phyloP scores from a whole-genome alignment of 2,888 invertebrate genomes.

The Yponomeuta malinellus region DNA sequence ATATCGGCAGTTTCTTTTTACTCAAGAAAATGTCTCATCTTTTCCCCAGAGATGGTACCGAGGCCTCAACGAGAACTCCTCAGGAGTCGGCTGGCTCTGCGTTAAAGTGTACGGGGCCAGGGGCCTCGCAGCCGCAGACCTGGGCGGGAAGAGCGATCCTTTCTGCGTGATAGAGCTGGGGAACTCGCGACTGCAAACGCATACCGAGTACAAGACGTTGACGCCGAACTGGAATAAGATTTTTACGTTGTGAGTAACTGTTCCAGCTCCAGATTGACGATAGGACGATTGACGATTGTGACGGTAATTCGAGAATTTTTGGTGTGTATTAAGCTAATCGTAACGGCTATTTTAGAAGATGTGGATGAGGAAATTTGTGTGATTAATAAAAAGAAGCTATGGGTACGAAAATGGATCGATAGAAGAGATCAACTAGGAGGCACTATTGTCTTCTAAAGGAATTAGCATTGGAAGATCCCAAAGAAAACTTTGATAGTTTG shows the following conservation, averaged over 20 bases:
- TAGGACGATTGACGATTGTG: too few relatives aligned
- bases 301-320: too few relatives aligned
- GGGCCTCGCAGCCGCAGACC: slow-evolving; percentile 95
- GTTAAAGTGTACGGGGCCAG: slow-evolving; percentile 91
- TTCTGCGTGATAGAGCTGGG: slow-evolving; percentile 97
- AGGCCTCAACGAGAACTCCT: slow-evolving; percentile 52
- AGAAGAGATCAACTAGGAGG: too few relatives aligned
- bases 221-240: slow-evolving; percentile 99
- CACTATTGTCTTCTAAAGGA: too few relatives aligned
- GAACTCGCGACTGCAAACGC: slow-evolving; percentile 96
- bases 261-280: neutral
- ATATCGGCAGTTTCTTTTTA: too few relatives aligned
- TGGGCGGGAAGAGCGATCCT: slow-evolving; percentile 98
- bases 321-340: too few relatives aligned
- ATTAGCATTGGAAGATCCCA: too few relatives aligned
- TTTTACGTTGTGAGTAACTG: slow-evolving; percentile 92
- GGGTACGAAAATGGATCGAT: too few relatives aligned
- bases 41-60: slow-evolving; percentile 76
- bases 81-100: slow-evolving; percentile 95
- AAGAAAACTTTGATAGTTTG: too few relatives aligned
- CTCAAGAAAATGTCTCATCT: neutral
- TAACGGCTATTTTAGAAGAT: too few relatives aligned
- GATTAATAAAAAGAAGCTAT: too few relatives aligned
- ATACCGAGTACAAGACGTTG: slow-evolving; percentile 98
- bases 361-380: too few relatives aligned